Percentiles rank a stretch among this genome's conserved stretches.
Evolutionary conservation across 2,888 invertebrate genomes (phyloP).

Genomic region (Lithosia quadra): DNA sequence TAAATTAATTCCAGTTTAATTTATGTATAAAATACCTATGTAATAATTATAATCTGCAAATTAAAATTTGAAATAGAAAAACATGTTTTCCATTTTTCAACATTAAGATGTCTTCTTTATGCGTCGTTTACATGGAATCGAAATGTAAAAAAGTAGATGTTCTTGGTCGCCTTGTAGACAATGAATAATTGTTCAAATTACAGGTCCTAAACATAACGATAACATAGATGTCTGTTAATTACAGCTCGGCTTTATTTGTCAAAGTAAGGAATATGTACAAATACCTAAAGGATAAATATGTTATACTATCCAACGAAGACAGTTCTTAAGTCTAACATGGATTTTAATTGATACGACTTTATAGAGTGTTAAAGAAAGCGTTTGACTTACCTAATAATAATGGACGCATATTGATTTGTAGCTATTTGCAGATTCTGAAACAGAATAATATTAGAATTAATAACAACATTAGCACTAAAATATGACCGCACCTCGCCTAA

Average conservation of each 20-base stretch:
- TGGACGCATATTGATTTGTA: constrained; percentile 58
- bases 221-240: too few species aligned
- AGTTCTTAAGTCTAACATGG: too few species aligned
- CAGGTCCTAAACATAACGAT: neutral
- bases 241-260: too few species aligned
- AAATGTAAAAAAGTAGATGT: neutral
- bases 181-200: neutral
- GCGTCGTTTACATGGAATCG: neutral
- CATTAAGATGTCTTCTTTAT: neutral
- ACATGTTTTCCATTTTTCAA: neutral
- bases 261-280: too few species aligned
- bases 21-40: neutral
- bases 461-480: neutral
- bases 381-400: constrained; percentile 62
- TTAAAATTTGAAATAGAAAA: neutral
- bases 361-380: too few species aligned
- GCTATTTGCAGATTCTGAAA: constrained; percentile 34
- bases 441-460: constrained; percentile 2
- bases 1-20: neutral
- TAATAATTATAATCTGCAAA: neutral
- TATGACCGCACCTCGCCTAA: too few species aligned
- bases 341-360: neutral
- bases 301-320: too few species aligned
- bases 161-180: neutral
- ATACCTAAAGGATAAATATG: too few species aligned